phyloP scores from a whole-genome alignment of 2,888 invertebrate species.

The Idaea biselata region DNA sequence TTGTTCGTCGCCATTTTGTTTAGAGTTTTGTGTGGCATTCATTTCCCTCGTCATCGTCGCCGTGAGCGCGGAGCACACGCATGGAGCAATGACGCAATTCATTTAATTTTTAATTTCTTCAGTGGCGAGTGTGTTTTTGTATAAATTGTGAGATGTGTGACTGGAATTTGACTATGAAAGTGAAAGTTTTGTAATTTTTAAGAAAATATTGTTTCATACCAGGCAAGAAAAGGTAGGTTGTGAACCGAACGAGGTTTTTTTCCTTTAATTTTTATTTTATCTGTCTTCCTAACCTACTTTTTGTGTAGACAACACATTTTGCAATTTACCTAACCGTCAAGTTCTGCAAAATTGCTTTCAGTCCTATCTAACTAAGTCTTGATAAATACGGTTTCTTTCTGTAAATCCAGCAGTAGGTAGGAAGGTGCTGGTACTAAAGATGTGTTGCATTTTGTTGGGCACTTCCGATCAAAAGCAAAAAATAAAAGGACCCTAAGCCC shows the following conservation, averaged over 20 bases:
- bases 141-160: conserved; percentile 19
- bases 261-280: background rate
- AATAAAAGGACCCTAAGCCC: no score
- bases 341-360: no score
- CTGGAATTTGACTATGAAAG: conserved; percentile 29
- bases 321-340: no score
- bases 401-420: no score
- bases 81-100: background rate
- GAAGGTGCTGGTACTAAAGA: no score
- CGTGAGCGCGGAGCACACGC: background rate
- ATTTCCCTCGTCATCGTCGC: background rate
- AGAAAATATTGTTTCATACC: background rate
- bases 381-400: no score
- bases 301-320: background rate
- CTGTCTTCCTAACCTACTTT: background rate
- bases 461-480: no score
- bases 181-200: background rate
- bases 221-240: background rate
- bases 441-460: no score
- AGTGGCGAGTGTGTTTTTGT: conserved; percentile 20
- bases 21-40: conserved; percentile 12
- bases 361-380: no score
- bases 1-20: conserved; percentile 50
- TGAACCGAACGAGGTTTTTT: background rate
- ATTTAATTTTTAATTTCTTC: conserved; percentile 25